Base-by-base conservation (phyloP, 2,888 invertebrate species). In the Chorisops tibialis region DNA sequence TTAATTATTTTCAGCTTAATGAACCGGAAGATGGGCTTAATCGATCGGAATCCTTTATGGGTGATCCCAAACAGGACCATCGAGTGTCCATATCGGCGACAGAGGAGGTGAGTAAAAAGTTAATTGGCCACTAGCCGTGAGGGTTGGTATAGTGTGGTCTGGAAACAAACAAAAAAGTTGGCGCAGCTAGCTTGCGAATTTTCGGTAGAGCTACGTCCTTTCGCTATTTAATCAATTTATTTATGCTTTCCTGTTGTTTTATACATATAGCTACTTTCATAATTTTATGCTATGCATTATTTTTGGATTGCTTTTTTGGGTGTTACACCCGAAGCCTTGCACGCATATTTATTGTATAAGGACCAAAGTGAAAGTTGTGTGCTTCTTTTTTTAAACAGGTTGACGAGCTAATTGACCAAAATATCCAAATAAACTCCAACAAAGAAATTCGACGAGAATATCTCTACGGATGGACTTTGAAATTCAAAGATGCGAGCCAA, bases 351-450 rank as follows among this genome's bases (percentile, higher is more conserved):
- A n/a, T n/a, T n/a, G n/a, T n/a, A n/a, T n/a, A n/a, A n/a, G n/a
- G n/a, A n/a, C n/a, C n/a, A n/a, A n/a, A n/a, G n/a, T n/a, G n/a
- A n/a, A n/a, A n/a, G n/a, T n/a, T n/a, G n/a, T n/a, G n/a, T n/a
- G n/a, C n/a, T n/a, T n/a, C n/a, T n/a, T n/a, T n/a, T n/a, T n/a
- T n/a, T n/a, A n/a, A n/a, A 5, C 80, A 88, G 82, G 87, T 90
- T 52, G 89, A 91, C 69, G 88, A 89, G 71, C 84, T 91, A 68
- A 89, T 91, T 72, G 91, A 91, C 71, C 87, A 89, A 73, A 89
- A 88, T 65, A 90, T 93, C 63, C 93, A 93, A 79, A 91, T 93
- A 63, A 91, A 89, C 73, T 92, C 91, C 68, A 95, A 94, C 78
- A 91, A 91, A 69, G 83, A 89, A 65, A 94, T 94, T 87, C 83